Percentiles rank a stretch among this genome's conserved stretches.
phyloP scores from a whole-genome alignment of 2,113 vertebrate species.

The Ornithorhynchus anatinus region DNA sequence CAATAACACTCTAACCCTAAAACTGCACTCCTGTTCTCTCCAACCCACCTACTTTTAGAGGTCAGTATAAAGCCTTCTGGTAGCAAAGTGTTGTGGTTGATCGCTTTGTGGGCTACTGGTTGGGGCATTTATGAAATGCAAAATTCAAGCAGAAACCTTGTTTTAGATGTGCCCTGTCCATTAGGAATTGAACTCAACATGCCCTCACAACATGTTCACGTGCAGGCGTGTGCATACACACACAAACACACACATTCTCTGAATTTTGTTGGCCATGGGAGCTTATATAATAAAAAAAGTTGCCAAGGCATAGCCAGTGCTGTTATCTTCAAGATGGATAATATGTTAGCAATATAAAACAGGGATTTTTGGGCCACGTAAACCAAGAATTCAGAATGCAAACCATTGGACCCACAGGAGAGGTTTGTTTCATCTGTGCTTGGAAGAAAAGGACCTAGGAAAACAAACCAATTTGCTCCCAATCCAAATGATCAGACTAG shows the following conservation, averaged over 20 bases:
- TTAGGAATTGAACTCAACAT: slow-evolving; percentile 20
- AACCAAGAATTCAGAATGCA: slow-evolving; percentile 66
- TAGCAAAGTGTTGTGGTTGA: neutral
- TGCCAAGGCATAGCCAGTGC: slow-evolving; percentile 38
- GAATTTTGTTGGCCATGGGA: slow-evolving; percentile 18
- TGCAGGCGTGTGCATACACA: neutral
- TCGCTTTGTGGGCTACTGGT: slow-evolving; percentile 2
- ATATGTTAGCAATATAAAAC: slow-evolving; percentile 62
- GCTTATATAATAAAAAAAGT: slow-evolving; percentile 35
- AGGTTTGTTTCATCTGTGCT: slow-evolving; percentile 69
- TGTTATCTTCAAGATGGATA: slow-evolving; percentile 57
- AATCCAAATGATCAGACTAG: slow-evolving; percentile 68
- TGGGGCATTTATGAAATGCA: slow-evolving; percentile 21
- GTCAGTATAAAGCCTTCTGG: neutral
- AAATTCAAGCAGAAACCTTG: neutral
- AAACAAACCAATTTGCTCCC: slow-evolving; percentile 72
- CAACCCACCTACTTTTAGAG: neutral
- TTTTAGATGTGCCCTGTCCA: neutral
- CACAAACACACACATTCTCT: slow-evolving; percentile 1
- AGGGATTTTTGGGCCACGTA: slow-evolving; percentile 56
- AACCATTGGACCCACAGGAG: slow-evolving; percentile 64
- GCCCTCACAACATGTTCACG: slow-evolving; percentile 24
- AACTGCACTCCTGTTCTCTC: neutral
- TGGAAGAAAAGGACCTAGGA: slow-evolving; percentile 65
- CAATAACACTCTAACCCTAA: too few species aligned